Conservation (phyloP, 2,797 vertebrate species). For the Valencia hispanica region DNA sequence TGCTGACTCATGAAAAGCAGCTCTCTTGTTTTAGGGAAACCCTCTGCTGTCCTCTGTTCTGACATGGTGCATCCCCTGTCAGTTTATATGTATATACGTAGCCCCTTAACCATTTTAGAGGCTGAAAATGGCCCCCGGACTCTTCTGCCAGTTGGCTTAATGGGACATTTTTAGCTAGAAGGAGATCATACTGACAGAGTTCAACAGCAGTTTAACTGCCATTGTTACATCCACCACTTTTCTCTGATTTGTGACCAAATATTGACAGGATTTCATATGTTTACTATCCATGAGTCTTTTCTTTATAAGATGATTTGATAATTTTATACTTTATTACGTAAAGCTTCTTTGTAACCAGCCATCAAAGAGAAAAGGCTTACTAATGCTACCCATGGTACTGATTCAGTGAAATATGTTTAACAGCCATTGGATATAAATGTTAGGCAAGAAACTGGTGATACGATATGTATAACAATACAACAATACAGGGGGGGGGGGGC, state of each 20-base stretch:
- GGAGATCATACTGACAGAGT: constrained; percentile 3
- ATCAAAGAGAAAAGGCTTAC: neutral
- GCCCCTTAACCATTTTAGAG: constrained; percentile 2
- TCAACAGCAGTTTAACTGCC: neutral
- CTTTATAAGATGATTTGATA: neutral
- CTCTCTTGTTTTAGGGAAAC: constrained; percentile 8
- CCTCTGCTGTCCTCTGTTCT: constrained; percentile 11
- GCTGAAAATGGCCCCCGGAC: constrained; percentile 31
- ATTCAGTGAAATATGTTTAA: neutral
- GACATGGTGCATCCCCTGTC: neutral
- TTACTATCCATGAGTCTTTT: neutral
- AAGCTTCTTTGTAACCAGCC: neutral
- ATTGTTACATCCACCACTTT: constrained; percentile 9
- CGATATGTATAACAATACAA: too few species aligned
- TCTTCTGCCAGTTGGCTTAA: constrained; percentile 3
- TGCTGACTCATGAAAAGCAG: constrained; percentile 11
- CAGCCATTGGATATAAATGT: neutral
- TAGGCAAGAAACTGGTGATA: too few species aligned
- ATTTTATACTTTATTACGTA: neutral
- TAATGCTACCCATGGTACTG: neutral
- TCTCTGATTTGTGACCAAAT: constrained; percentile 9
- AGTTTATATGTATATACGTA: constrained; percentile 29
- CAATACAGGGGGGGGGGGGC: too few species aligned
- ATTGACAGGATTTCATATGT: neutral
- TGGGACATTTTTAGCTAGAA: neutral